These are phyloP conservation scores for Amblyopsis rosae DNA, from an alignment of 2,113 vertebrate species.

Conservation along the genomic window DNA sequence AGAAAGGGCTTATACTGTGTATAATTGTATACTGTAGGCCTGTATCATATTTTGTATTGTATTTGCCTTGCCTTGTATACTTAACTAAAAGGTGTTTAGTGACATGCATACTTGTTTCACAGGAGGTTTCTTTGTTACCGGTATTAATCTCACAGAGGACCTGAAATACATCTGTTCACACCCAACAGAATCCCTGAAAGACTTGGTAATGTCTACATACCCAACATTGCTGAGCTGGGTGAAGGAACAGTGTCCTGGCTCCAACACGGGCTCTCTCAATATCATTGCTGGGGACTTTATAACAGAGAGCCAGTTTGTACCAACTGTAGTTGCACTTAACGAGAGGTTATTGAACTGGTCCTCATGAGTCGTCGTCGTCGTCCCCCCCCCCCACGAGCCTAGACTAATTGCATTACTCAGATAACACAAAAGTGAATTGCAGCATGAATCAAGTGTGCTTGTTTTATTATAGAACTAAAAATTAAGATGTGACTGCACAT, in stretches of 20 bases:
- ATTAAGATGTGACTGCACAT: conserved; percentile 28
- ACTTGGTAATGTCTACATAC: conserved; percentile 77
- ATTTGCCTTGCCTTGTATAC: too few relatives aligned
- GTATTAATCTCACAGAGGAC: conserved; percentile 80
- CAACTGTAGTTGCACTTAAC: conserved; percentile 73
- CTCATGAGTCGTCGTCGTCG: too few relatives aligned
- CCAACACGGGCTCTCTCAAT: conserved; percentile 62
- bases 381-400: conserved; percentile 5
- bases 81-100: neutral
- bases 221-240: conserved; percentile 75
- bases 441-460: conserved; percentile 50
- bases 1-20: too few relatives aligned
- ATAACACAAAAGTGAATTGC: conserved; percentile 15
- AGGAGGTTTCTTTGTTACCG: conserved; percentile 80
- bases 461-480: conserved; percentile 31
- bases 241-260: conserved; percentile 69
- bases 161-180: conserved; percentile 80
- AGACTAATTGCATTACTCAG: neutral
- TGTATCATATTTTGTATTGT: too few relatives aligned
- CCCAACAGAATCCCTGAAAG: conserved; percentile 77
- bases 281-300: conserved; percentile 82
- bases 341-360: conserved; percentile 69
- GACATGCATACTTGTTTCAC: conserved; percentile 16
- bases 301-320: conserved; percentile 71
- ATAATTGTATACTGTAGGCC: too few relatives aligned